phyloP scores from a whole-genome alignment of 2,113 vertebrate genomes.

The Phyllostomus hastatus region DNA sequence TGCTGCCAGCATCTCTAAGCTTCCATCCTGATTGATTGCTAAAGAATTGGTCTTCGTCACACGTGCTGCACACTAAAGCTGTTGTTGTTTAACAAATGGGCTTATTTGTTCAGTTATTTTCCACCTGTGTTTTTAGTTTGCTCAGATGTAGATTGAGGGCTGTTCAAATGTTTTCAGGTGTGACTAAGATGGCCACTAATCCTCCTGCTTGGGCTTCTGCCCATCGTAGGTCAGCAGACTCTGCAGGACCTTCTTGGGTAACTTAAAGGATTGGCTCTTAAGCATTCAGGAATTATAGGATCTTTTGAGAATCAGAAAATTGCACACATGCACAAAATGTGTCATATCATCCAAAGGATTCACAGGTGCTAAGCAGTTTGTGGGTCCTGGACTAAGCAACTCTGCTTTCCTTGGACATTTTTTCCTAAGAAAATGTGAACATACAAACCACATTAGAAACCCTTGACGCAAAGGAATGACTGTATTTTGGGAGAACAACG shows the following conservation, averaged over 20 bases:
- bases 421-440: background rate
- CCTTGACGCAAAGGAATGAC: too few relatives aligned
- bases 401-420: background rate
- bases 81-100: constrained; percentile 35
- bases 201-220: background rate
- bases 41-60: background rate
- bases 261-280: background rate
- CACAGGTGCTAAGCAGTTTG: background rate
- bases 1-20: background rate
- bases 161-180: background rate
- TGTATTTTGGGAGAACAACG: background rate
- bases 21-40: background rate
- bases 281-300: background rate
- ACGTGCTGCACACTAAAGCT: background rate
- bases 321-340: background rate
- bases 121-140: background rate
- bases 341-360: background rate
- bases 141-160: background rate
- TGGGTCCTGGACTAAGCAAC: background rate
- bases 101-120: constrained; percentile 33
- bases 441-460: background rate
- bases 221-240: background rate
- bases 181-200: background rate
- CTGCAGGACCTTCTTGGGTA: background rate
- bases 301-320: background rate